phyloP scores from a whole-genome alignment of 1,140 invertebrate species.

The Drosophila asahinai region DNA sequence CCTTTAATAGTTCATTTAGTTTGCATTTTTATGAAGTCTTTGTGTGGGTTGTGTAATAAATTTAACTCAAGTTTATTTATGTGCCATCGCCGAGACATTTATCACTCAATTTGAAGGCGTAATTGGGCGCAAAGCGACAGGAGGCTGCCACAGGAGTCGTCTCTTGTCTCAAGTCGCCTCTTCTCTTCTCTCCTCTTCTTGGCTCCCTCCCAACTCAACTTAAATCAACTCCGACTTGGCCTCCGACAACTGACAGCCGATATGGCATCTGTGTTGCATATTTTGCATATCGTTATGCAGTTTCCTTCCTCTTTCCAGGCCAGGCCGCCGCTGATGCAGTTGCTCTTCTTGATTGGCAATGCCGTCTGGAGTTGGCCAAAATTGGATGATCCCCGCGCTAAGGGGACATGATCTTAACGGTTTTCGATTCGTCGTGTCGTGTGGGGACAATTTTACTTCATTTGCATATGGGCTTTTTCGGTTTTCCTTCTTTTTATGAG shows the following conservation, averaged over 20 bases:
- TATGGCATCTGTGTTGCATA: constrained; percentile 75
- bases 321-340: constrained; percentile 17
- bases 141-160: constrained; percentile 53
- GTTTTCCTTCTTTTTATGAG: constrained; percentile 13
- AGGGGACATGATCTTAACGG: constrained; percentile 55
- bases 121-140: constrained; percentile 81
- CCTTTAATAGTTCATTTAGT: constrained; percentile 83
- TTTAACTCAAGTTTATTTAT: constrained; percentile 83
- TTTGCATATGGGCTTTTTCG: constrained; percentile 41
- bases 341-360: constrained; percentile 67
- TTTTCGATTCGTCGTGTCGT: constrained; percentile 48
- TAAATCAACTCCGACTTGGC: constrained; percentile 44
- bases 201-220: constrained; percentile 12
- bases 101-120: constrained; percentile 84
- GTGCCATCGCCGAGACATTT: constrained; percentile 79
- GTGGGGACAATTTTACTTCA: constrained; percentile 43
- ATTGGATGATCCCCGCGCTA: constrained; percentile 47
- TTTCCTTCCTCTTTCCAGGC: constrained; percentile 13
- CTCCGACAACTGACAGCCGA: constrained; percentile 46
- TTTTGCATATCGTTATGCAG: constrained; percentile 82
- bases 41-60: constrained; percentile 83
- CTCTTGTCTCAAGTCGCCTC: constrained; percentile 10
- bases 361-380: constrained; percentile 45
- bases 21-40: constrained; percentile 84
- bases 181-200: constrained; percentile 6